Percentiles rank a stretch among this genome's conserved stretches.
These are phyloP conservation scores for Pseudopleuronectes americanus DNA, from an alignment of 2,797 vertebrate species.

Conservation along the genomic window DNA sequence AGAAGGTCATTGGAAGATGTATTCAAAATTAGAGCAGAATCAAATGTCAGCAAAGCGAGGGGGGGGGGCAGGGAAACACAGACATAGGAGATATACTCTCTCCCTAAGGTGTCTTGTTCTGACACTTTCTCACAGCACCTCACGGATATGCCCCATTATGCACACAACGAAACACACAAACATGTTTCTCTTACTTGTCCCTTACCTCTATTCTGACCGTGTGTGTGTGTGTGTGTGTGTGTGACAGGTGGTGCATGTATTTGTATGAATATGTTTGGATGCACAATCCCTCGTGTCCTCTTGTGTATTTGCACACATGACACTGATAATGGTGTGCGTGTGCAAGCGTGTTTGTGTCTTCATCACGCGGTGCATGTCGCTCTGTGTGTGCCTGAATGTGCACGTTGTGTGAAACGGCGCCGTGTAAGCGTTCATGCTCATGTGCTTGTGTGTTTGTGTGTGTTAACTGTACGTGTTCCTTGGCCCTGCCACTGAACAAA, in stretches of 20 bases:
- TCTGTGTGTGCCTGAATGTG: background rate
- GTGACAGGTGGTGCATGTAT: background rate
- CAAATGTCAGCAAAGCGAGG: slow-evolving; percentile 24
- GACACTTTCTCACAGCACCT: slow-evolving; percentile 50
- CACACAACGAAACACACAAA: slow-evolving; percentile 37
- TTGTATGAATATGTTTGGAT: background rate
- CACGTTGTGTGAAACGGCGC: background rate
- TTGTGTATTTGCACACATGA: background rate
- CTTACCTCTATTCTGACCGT: slow-evolving; percentile 14
- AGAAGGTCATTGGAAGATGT: slow-evolving; percentile 71
- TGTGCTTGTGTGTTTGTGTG: slow-evolving; percentile 24
- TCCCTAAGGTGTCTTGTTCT: slow-evolving; percentile 55
- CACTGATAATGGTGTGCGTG: background rate
- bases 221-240: background rate
- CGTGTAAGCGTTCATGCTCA: background rate
- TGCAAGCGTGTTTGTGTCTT: slow-evolving; percentile 1
- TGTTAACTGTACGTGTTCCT: slow-evolving; percentile 66
- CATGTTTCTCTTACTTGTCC: slow-evolving; percentile 36
- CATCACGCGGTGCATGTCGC: background rate
- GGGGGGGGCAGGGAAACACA: slow-evolving; percentile 11
- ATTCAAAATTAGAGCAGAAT: slow-evolving; percentile 55
- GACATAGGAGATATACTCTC: slow-evolving; percentile 20
- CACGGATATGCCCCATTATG: slow-evolving; percentile 53
- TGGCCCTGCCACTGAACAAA: slow-evolving; percentile 81
- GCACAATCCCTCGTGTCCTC: background rate